Conservation (phyloP, 1,140 invertebrate genomes). For the Pseudomyrmex cubaensis region DNA sequence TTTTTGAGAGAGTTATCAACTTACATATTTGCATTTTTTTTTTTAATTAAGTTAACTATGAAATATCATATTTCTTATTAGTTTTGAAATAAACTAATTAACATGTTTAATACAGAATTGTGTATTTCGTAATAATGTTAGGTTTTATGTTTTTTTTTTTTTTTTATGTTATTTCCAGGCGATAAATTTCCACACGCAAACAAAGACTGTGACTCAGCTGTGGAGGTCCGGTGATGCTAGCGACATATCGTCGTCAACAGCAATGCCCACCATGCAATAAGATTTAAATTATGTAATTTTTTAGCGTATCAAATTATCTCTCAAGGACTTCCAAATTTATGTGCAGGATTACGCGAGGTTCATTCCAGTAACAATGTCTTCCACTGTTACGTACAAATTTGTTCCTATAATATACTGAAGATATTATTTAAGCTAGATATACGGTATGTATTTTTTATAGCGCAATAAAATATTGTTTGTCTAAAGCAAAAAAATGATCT, state of each 20-base stretch:
- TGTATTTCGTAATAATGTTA: neutral
- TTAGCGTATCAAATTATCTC: neutral
- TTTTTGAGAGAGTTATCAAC: too few species aligned
- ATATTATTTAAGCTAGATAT: neutral
- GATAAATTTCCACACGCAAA: slow-evolving; percentile 98
- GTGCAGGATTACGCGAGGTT: neutral
- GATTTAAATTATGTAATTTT: slow-evolving; percentile 10
- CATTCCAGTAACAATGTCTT: slow-evolving; percentile 53
- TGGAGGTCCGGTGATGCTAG: slow-evolving; percentile 96
- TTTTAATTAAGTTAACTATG: too few species aligned
- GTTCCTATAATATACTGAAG: neutral
- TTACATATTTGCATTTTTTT: too few species aligned
- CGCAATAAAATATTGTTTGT: slow-evolving; percentile 46
- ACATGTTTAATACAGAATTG: too few species aligned
- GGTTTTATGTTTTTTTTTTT: neutral
- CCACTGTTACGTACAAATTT: slow-evolving; percentile 48
- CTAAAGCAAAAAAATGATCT: neutral
- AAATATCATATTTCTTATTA: too few species aligned
- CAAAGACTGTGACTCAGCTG: slow-evolving; percentile 98
- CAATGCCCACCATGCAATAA: slow-evolving; percentile 96
- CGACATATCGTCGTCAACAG: slow-evolving; percentile 91
- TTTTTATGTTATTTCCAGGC: slow-evolving; percentile 88
- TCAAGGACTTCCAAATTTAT: neutral
- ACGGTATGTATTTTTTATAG: slow-evolving; percentile 54
- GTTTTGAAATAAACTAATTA: too few species aligned